These are phyloP conservation scores for Lobophora halterata DNA, from an alignment of 2,888 invertebrate species.

Conservation along the genomic window DNA sequence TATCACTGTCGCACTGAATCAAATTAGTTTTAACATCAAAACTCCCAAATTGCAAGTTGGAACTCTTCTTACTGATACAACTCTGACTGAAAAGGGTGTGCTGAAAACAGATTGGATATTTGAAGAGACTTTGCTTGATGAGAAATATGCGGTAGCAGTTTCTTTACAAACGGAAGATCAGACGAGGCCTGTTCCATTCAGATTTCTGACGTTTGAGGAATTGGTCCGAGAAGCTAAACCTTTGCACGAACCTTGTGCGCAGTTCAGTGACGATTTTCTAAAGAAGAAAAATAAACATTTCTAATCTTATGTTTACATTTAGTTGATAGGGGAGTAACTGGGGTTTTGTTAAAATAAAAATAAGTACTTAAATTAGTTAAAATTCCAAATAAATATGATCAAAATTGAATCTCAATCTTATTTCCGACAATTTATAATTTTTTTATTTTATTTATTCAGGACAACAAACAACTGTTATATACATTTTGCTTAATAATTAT, in stretches of 20 bases:
- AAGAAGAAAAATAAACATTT: conserved; percentile 70
- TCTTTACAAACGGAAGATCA: conserved; percentile 72
- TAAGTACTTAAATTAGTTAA: not conserved
- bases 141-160: conserved; percentile 89
- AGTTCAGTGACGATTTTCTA: conserved; percentile 81
- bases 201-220: conserved; percentile 80
- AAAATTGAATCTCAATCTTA: conserved; percentile 17
- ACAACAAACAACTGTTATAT: too few species aligned
- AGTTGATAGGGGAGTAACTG: conserved; percentile 17
- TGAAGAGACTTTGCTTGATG: conserved; percentile 90
- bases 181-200: conserved; percentile 58
- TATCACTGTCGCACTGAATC: conserved; percentile 87
- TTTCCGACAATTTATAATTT: too few species aligned
- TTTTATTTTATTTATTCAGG: too few species aligned
- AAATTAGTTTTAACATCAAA: conserved; percentile 87
- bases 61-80: conserved; percentile 81
- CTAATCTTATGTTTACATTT: conserved; percentile 20
- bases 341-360: conserved; percentile 12
- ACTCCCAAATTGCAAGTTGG: conserved; percentile 71
- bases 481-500: too few species aligned
- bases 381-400: conserved; percentile 33
- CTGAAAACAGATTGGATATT: conserved; percentile 86
- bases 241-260: conserved; percentile 66
- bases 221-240: conserved; percentile 78
- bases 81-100: conserved; percentile 81